Evolutionary conservation across 2,797 vertebrate genomes (phyloP), one percentile per base, ranked within the genome.

Genomic region (Crax fasciolata): DNA sequence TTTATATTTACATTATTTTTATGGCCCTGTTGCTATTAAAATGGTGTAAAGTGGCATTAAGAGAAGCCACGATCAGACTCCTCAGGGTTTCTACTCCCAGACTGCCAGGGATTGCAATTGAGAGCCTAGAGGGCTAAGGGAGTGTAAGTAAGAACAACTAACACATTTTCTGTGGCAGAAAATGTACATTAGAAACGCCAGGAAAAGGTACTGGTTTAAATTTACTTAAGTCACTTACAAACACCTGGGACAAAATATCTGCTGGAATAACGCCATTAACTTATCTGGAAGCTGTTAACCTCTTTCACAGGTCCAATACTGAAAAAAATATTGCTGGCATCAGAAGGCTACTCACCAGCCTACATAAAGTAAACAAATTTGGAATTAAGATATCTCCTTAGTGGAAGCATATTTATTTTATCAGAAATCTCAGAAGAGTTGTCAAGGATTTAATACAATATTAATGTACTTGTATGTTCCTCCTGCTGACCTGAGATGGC

Each of bases 1-100:
- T 94, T 96, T 93, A 57, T 94, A 87, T 93, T 96, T 92, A 82
- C 70, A 61, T 92, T 91, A 89, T 81, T 91, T 95, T 96, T 92
- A 95, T 92, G 85, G 48, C 55, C 74, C 38, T 84, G 48, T 70
- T 70, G 59, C 63, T 86, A 67, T 81, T 89, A 85, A 73, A 41
- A 83, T 76, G 8, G 39, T 71, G 39, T 88, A 79, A 95, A 93
- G 55, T n/a, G 54, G 39, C 48, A 70, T 87, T 92, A 92, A 54
- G 72, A 65, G 87, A 84, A 96, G 75, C 15, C 21, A 73, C 41
- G 74, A 27, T 63, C 66, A 30, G 70, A 23, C n/a, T 87, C 20
- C 43, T 65, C 65, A 44, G n/a, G 27, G 58, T 75, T 27, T 89
- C 91, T 61, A 41, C 35, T 87, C 74, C 27, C 82, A 86, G 63